Conservation (phyloP, 2,797 vertebrate species). For the Tolypeutes matacus region DNA sequence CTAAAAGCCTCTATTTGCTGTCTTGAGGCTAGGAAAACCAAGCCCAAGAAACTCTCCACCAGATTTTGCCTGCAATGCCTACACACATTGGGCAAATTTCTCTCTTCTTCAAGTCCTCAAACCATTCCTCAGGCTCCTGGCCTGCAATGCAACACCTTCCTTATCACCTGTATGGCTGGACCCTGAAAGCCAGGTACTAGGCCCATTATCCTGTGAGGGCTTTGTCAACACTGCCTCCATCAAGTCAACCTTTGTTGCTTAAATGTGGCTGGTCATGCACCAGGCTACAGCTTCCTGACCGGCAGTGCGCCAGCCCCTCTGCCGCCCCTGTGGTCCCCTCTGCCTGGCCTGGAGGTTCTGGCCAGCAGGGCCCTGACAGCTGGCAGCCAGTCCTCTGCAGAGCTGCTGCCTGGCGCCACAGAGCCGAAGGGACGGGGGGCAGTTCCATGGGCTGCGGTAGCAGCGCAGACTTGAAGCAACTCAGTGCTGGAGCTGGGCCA, state of each 20-base stretch:
- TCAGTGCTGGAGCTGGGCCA: not conserved
- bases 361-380: not conserved
- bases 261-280: not conserved
- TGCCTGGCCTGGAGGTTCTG: too few species aligned
- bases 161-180: not conserved
- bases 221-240: not conserved
- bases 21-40: constrained; percentile 27
- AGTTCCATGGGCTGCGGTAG: too few species aligned
- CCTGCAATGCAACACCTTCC: not conserved
- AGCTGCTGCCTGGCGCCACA: not conserved
- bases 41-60: not conserved
- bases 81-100: not conserved
- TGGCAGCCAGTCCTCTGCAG: not conserved
- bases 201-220: not conserved
- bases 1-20: not conserved
- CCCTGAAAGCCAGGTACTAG: not conserved
- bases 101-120: constrained; percentile 21
- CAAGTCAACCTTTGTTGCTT: constrained; percentile 18
- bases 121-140: not conserved
- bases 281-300: not conserved
- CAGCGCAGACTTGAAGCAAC: not conserved
- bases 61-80: not conserved
- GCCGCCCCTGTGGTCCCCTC: too few species aligned
- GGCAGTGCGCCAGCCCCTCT: not conserved
- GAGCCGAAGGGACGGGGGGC: not conserved